Evolutionary conservation across 2,888 invertebrate species (phyloP), one percentile per base, ranked within the genome.

Genomic region (Xestobium rufovillosum): DNA sequence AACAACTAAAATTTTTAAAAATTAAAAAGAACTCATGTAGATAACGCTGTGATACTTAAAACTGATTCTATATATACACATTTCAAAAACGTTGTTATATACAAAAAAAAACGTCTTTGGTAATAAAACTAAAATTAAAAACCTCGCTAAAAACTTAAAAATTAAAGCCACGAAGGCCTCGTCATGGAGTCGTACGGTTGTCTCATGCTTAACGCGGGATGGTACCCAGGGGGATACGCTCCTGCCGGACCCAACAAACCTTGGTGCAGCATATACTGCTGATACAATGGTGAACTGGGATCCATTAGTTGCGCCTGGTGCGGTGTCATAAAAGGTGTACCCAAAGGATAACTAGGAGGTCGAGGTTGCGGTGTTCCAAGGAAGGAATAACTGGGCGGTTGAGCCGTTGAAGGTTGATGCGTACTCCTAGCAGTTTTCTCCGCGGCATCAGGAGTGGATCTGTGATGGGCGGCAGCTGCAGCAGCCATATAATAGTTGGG

Each of bases 141-240:
- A 42, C 36, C 32, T 30, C 16, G 32, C 33, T 34, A 39, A 36
- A 32, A 43, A 38, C 25, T 28, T 14, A 37, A 44, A 25, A 32
- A 45, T 43, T 54, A 54, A 11, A 80, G 76, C 82, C 82, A 83
- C 36, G 80, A 71, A 38, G 79, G 78, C 38, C 73, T 66, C 49
- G 75, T 80, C 52, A 82, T 77, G 34, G 76, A 60, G 56, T 83
- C 83, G 52, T 80, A 82, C n/a, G 79, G 78, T 59, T 81, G 82
- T 23, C 82, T 70, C 57, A 80, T 80, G 42, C 79, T 75, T 37
- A 83, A 68, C 13, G 73, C 61, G 1, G 72, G 62, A 14, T 68
- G 76, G 48, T 81, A 82, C 1, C 78, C 75, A 1, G 80, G 73
- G 12, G 81, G 79, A 48, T 79, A 78, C 9, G 59, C 55, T 6